Evolutionary conservation across 2,113 vertebrate genomes (phyloP).

Genomic region (Otocyon megalotis): DNA sequence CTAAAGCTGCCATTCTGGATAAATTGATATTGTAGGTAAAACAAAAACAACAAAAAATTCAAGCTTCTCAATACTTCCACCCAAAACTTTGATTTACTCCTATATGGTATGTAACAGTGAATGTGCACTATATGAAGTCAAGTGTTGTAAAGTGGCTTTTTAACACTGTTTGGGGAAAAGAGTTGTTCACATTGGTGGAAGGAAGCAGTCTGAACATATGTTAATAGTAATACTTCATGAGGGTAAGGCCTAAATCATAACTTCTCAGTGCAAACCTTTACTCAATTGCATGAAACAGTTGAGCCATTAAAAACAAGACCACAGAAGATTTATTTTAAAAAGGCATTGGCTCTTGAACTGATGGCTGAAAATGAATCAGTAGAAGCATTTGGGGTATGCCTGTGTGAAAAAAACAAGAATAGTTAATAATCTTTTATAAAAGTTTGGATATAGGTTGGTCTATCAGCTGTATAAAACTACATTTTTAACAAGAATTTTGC

Average conservation of each 20-base stretch:
- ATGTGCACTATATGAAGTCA: conserved; percentile 19
- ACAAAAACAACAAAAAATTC: conserved; percentile 47
- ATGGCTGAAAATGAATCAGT: conserved; percentile 1
- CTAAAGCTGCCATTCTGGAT: conserved; percentile 75
- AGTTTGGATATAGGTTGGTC: conserved; percentile 58
- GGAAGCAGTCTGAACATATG: conserved; percentile 37
- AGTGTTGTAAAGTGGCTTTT: conserved; percentile 57
- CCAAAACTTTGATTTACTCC: conserved; percentile 55
- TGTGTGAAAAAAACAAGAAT: conserved; percentile 66
- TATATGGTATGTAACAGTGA: not conserved
- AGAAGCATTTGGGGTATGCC: conserved; percentile 58
- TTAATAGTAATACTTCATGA: conserved; percentile 50
- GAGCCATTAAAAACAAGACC: conserved; percentile 60
- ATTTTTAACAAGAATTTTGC: conserved; percentile 62
- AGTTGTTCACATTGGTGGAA: conserved; percentile 62
- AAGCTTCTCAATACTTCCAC: conserved; percentile 52
- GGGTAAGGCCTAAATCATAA: conserved; percentile 27
- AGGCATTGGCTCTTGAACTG: conserved; percentile 48
- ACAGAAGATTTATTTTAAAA: conserved; percentile 43
- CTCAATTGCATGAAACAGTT: not conserved
- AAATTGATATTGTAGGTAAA: conserved; percentile 71
- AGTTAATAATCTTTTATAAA: conserved; percentile 70
- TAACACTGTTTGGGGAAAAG: conserved; percentile 72
- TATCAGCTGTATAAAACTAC: conserved; percentile 76
- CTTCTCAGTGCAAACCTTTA: conserved; percentile 62